phyloP scores from a whole-genome alignment of 2,888 invertebrate genomes.

The Hypomecis punctinalis region DNA sequence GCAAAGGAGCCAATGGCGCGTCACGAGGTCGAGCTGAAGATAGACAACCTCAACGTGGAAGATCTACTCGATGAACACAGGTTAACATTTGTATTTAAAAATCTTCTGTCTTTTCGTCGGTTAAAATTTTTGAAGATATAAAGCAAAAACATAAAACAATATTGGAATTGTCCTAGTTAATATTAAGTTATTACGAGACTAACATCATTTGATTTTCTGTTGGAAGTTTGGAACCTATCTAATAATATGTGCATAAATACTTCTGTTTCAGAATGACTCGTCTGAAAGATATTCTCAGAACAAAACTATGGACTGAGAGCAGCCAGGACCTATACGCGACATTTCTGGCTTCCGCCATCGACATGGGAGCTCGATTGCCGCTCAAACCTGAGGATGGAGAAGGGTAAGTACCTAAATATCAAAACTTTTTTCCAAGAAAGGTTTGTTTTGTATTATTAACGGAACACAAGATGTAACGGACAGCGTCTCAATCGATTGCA shows the following conservation, averaged over 20 bases:
- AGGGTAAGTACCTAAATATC: too few relatives aligned
- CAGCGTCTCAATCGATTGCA: too few relatives aligned
- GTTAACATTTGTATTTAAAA: conserved; percentile 47
- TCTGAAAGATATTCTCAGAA: conserved; percentile 90
- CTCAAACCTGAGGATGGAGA: conserved; percentile 93
- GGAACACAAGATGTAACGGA: too few relatives aligned
- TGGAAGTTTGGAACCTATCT: too few relatives aligned
- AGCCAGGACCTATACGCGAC: conserved; percentile 91
- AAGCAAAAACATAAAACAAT: too few relatives aligned
- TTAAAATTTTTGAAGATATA: too few relatives aligned
- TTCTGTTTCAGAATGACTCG: conserved; percentile 86
- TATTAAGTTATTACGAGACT: too few relatives aligned
- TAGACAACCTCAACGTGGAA: conserved; percentile 95
- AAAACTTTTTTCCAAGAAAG: too few relatives aligned
- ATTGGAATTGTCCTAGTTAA: too few relatives aligned
- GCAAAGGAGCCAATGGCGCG: conserved; percentile 88
- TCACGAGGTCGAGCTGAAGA: conserved; percentile 93
- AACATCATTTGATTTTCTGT: too few relatives aligned
- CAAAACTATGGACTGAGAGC: conserved; percentile 92
- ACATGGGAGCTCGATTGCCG: conserved; percentile 93
- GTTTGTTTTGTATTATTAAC: too few relatives aligned
- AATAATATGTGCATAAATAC: neutral
- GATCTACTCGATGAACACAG: conserved; percentile 91
- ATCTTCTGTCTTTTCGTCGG: too few relatives aligned
- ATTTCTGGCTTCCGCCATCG: conserved; percentile 93